Percentiles rank a stretch among this genome's conserved stretches.
Evolutionary conservation across 1,140 invertebrate species (phyloP).

Genomic region (Saxidomus purpurata): DNA sequence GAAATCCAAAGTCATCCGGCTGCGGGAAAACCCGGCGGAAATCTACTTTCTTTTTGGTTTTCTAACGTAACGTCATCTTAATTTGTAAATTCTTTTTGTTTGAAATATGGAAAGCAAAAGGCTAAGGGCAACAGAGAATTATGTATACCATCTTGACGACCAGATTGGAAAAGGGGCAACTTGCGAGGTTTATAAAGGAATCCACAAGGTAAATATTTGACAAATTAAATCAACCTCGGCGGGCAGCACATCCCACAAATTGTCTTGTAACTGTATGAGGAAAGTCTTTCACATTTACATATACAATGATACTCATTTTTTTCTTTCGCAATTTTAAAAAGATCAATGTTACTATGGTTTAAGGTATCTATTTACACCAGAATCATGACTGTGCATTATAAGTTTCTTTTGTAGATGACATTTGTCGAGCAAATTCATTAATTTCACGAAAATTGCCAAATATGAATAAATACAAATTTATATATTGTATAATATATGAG

Average conservation of each 20-base stretch:
- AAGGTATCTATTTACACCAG: too few relatives aligned
- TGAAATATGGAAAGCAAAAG: constrained; percentile 29
- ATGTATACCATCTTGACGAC: constrained; percentile 53
- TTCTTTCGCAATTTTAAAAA: neutral
- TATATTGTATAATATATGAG: too few relatives aligned
- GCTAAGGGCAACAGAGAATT: constrained; percentile 38
- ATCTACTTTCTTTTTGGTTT: constrained; percentile 26
- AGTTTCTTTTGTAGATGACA: too few relatives aligned
- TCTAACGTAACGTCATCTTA: constrained; percentile 23
- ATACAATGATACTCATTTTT: too few relatives aligned
- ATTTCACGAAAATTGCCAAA: too few relatives aligned
- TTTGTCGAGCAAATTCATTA: too few relatives aligned
- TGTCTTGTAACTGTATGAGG: neutral
- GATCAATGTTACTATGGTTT: too few relatives aligned
- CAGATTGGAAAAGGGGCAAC: constrained; percentile 60
- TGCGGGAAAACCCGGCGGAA: constrained; percentile 18
- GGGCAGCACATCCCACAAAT: neutral
- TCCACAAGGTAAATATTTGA: constrained; percentile 58
- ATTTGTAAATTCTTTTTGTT: neutral
- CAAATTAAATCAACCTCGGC: too few relatives aligned
- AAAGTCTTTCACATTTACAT: neutral
- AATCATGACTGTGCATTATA: too few relatives aligned
- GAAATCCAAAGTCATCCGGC: too few relatives aligned
- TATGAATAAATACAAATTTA: too few relatives aligned
- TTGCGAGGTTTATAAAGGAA: constrained; percentile 63